Conservation (phyloP, 2,113 vertebrate species). For the Sylvilagus bachmani region DNA sequence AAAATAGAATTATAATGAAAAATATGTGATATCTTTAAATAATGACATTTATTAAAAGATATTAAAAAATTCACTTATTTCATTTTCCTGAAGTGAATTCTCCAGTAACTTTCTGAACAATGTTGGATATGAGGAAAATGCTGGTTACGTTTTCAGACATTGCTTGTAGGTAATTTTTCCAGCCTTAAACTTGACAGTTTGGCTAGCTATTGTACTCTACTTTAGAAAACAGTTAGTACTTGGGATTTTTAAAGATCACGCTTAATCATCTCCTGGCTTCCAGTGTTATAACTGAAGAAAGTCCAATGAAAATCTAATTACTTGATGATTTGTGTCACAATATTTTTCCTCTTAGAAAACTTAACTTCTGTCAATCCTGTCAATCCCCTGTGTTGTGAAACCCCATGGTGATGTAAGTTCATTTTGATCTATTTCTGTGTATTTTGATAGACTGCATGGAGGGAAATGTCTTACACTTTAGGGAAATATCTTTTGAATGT, state of each 20-base stretch:
- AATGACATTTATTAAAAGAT: no score
- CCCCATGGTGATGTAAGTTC: not conserved
- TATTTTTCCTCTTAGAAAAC: not conserved
- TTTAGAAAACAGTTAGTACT: not conserved
- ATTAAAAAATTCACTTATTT: not conserved
- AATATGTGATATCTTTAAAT: no score
- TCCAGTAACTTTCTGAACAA: not conserved
- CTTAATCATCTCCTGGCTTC: not conserved
- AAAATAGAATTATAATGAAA: no score
- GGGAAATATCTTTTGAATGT: not conserved
- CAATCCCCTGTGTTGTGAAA: not conserved
- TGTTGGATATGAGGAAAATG: not conserved
- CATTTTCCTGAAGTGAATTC: not conserved
- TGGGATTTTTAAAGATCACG: conserved; percentile 15
- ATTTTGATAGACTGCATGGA: not conserved
- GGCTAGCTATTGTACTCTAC: not conserved
- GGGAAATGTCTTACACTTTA: not conserved
- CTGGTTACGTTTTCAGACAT: not conserved
- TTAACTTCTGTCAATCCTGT: not conserved
- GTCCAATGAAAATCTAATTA: not conserved
- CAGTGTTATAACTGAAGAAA: not conserved
- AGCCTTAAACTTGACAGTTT: conserved; percentile 5
- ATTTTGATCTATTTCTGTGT: not conserved
- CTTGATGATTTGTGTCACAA: not conserved
- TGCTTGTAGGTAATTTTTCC: not conserved